Evolutionary conservation across 2,888 invertebrate genomes (phyloP).

Genomic region (Apotomis turbidana): DNA sequence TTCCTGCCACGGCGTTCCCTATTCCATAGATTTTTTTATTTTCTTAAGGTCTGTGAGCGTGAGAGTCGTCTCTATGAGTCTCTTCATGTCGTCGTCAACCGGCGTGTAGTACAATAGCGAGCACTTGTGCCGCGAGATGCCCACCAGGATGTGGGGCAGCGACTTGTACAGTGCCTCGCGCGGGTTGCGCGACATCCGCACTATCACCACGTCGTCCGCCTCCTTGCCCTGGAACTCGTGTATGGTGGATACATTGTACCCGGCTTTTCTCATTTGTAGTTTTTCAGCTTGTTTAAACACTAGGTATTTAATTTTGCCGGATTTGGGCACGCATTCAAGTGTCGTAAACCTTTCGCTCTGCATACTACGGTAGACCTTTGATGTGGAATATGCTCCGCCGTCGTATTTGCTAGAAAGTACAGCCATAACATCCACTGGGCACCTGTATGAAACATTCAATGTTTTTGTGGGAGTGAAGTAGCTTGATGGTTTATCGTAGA

Average conservation of each 20-base stretch:
- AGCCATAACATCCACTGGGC: constrained; percentile 37
- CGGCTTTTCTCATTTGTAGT: constrained; percentile 22
- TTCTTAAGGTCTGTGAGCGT: constrained; percentile 4
- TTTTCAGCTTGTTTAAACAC: constrained; percentile 39
- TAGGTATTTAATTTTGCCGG: constrained; percentile 19
- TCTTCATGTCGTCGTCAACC: constrained; percentile 16
- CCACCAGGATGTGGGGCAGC: constrained; percentile 30
- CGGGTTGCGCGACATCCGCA: constrained; percentile 25
- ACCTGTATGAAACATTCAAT: constrained; percentile 33
- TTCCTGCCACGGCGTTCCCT: neutral
- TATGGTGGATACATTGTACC: constrained; percentile 34
- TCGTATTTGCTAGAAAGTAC: constrained; percentile 23
- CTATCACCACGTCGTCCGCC: constrained; percentile 30
- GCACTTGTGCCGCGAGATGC: constrained; percentile 26
- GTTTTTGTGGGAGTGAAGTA: constrained; percentile 19
- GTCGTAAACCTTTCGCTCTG: constrained; percentile 12
- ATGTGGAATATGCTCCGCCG: constrained; percentile 27
- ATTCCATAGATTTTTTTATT: neutral
- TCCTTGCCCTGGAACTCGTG: constrained; percentile 38
- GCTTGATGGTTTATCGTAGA: constrained; percentile 24
- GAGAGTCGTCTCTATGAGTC: constrained; percentile 21
- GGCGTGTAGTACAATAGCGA: constrained; percentile 34
- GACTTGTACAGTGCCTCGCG: constrained; percentile 24
- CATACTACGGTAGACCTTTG: constrained; percentile 22
- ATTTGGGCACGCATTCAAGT: constrained; percentile 19